Conservation (phyloP, 2,888 invertebrate genomes). For the Drosophila buzzatii region DNA sequence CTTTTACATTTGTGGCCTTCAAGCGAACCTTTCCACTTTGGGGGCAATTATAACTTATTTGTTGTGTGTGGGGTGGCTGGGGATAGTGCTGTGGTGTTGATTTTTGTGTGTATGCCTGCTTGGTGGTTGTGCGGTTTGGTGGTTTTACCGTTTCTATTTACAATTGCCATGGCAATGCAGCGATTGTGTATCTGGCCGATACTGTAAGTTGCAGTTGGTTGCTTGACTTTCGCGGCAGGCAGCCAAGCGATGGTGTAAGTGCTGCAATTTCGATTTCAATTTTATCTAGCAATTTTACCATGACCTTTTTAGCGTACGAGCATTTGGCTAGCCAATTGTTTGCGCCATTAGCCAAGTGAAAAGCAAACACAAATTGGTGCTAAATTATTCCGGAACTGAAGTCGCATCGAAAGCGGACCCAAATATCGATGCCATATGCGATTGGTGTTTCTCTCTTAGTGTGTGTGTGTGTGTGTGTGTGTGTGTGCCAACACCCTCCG, state of each 20-base stretch:
- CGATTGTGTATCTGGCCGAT: slow-evolving; percentile 56
- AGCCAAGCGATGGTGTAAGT: slow-evolving; percentile 52
- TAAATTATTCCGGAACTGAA: slow-evolving; percentile 77
- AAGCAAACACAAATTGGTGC: slow-evolving; percentile 80
- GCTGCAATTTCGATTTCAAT: slow-evolving; percentile 77
- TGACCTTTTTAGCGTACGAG: slow-evolving; percentile 66
- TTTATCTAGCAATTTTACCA: slow-evolving; percentile 73
- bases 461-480: slow-evolving; percentile 8
- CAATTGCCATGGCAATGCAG: slow-evolving; percentile 61
- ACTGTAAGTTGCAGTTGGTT: slow-evolving; percentile 32
- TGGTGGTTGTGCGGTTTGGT: slow-evolving; percentile 4
- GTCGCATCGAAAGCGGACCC: slow-evolving; percentile 44
- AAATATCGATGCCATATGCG: slow-evolving; percentile 51
- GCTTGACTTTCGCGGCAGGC: slow-evolving; percentile 63
- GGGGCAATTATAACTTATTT: slow-evolving; percentile 53
- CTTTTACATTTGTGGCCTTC: slow-evolving; percentile 57
- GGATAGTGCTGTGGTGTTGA: slow-evolving; percentile 31
- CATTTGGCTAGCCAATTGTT: slow-evolving; percentile 53
- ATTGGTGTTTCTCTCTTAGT: too few relatives aligned
- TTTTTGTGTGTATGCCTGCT: slow-evolving; percentile 23
- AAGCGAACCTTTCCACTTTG: slow-evolving; percentile 28
- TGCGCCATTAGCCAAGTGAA: slow-evolving; percentile 71
- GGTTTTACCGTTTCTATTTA: slow-evolving; percentile 51
- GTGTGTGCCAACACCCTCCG: slow-evolving; percentile 11
- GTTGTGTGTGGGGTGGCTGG: background rate